Evolutionary conservation across 2,888 invertebrate genomes (phyloP), one percentile per base, ranked within the genome.

Genomic region (Brachypalpus laphriformis): DNA sequence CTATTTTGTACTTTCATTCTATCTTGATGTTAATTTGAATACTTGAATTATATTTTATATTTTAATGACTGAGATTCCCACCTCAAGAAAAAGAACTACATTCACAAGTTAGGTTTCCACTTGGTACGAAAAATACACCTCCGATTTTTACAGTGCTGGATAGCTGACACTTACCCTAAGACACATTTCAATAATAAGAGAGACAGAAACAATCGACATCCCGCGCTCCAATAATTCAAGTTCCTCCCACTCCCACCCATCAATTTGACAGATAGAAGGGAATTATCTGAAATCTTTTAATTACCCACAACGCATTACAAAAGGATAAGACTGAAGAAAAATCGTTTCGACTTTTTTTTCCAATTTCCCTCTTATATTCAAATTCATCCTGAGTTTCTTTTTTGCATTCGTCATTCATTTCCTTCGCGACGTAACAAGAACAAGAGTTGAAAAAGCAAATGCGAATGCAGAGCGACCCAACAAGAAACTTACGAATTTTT

Each of bases 341-440:
- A 86, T 75, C 49, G 54, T 71, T 56, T 56, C 14, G 16, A 75
- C 28, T 51, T 49, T 54, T 42, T 42, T 74, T 57, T 49, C 3
- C 66, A 54, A 59, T 78, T 86, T 61, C 59, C 28, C 28, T 28
- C 47, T 63, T 40, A 9, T 57, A 72, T 83, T 78, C 59, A 68
- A 83, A 77, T 80, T 86, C 63, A 80, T 66, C 57, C 65, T 51
- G 34, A 28, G 28, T 57, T 74, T 63, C 20, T 54, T 42, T 28
- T 59, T 54, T 65, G 57, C 22, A 70, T 65, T 86, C 74, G 57
- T 76, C 77, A 63, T 81, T 87, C 75, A 81, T 86, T 80, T 87
- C 76, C 83, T 72, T 37, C 6, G 16, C 40, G 76, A 59, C 40
- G 65, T 59, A 81, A 76, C 59, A 66, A 49, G 37, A 61, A 54